phyloP scores from a whole-genome alignment of 2,113 vertebrate species.

The Naja naja region DNA sequence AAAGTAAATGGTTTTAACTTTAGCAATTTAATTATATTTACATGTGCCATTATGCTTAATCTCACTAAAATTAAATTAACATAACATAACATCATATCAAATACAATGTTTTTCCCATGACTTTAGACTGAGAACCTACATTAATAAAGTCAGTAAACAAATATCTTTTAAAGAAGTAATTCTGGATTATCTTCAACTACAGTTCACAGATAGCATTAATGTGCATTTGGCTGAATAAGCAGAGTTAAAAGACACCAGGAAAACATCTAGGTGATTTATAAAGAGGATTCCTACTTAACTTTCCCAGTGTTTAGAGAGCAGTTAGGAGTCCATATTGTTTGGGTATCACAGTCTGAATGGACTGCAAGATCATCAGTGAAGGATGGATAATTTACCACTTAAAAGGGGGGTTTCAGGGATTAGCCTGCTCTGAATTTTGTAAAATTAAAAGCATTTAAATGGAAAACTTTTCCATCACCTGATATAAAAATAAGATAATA shows the following conservation, averaged over 20 bases:
- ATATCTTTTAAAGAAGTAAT: background rate
- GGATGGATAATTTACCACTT: background rate
- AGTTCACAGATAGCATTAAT: background rate
- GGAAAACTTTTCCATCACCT: background rate
- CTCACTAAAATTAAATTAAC: constrained; percentile 49
- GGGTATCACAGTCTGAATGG: background rate
- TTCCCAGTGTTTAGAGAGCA: background rate
- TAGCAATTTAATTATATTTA: constrained; percentile 44
- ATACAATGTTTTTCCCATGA: background rate
- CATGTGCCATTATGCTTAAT: constrained; percentile 39
- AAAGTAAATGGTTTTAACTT: constrained; percentile 46
- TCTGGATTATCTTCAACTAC: background rate
- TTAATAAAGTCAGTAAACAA: background rate
- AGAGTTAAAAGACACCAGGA: background rate
- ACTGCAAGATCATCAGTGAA: background rate
- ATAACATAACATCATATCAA: constrained; percentile 14
- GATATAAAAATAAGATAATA: background rate
- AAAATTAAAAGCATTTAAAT: background rate
- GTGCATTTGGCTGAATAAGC: background rate
- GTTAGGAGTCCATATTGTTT: background rate
- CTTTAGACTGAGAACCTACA: background rate
- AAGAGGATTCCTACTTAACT: background rate
- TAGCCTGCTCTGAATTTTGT: background rate
- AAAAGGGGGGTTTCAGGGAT: background rate
- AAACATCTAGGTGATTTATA: background rate